Conservation (phyloP, 2,113 vertebrate genomes). For the Eleginops maclovinus region DNA sequence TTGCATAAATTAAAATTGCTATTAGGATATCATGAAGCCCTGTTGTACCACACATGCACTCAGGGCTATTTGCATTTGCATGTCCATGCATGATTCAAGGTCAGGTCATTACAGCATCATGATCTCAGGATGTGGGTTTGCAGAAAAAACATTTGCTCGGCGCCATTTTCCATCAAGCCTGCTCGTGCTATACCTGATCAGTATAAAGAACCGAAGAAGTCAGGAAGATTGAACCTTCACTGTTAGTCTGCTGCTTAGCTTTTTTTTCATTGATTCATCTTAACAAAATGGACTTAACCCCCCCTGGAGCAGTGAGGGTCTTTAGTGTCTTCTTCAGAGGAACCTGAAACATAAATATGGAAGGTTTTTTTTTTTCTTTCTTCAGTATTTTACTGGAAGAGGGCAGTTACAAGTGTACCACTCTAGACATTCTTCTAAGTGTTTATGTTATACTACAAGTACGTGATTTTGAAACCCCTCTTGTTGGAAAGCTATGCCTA, state of each 20-base stretch:
- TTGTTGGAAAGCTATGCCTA: background rate
- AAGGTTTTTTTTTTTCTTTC: constrained; percentile 19
- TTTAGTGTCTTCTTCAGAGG: constrained; percentile 27
- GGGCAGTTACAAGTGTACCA: background rate
- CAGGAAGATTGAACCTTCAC: constrained; percentile 12
- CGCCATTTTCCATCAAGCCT: constrained; percentile 19
- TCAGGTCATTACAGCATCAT: constrained; percentile 3
- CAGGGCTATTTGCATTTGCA: background rate
- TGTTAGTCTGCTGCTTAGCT: background rate
- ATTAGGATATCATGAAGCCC: background rate
- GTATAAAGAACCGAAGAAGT: constrained; percentile 19
- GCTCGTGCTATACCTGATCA: constrained; percentile 6
- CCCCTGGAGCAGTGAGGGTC: constrained; percentile 21
- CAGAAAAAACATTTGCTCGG: background rate
- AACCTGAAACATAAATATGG: constrained; percentile 8
- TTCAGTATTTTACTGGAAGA: constrained; percentile 1
- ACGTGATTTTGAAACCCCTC: background rate
- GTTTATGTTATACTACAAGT: background rate
- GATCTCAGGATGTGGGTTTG: background rate
- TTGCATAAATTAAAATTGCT: background rate
- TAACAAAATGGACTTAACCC: constrained; percentile 31
- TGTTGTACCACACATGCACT: background rate
- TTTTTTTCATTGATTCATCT: constrained; percentile 37
- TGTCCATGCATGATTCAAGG: constrained; percentile 16
- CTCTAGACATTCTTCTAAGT: background rate